Base-by-base conservation (phyloP, 2,797 vertebrate genomes). In the Karalla daura region DNA sequence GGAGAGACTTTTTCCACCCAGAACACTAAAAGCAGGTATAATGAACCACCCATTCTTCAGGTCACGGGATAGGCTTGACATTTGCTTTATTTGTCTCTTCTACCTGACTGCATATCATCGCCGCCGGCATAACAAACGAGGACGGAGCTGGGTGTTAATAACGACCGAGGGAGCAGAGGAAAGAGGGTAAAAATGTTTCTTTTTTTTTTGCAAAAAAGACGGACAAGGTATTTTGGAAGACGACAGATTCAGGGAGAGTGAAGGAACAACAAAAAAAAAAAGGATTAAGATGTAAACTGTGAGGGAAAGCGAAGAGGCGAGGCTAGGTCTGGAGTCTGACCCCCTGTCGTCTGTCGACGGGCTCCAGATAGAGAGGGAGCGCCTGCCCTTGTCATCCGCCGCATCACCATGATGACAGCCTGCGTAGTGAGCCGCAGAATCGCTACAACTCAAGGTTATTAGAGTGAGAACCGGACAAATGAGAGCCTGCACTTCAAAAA, bases 41-140 rank as follows among this genome's bases (percentile, higher is more conserved):
- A 82, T 80, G 59, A 76, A 50, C 68, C 80, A 28, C 20, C 44
- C 61, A 25, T 63, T 73, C 66, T 76, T 63, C 52, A 68, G 76
- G 61, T 86, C 72, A 76, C 62, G 74, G 54, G 64, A 74, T 63
- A 75, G 35, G 23, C 74, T 78, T 68, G 64, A 77, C 67, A 85
- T 80, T 80, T 78, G 53, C 71, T 83, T 81, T 84, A 63, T 75
- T 83, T 88, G 69, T 71, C 62, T 79, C 62, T 74, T 81, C 70
- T 58, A 81, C 68, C 51, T 61, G 76, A 82, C 63, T 82, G 70
- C 74, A 76, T 61, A 74, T 79, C 69, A 55, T 41, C 70, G 76
- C 83, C 78, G 64, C 45, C 35, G 47, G 72, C 62, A 44, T 70
- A 83, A 71, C 61, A 83, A 83, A 87, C 83, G 50, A 50, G 53